phyloP scores from a whole-genome alignment of 2,113 vertebrate genomes.

The Aspidoscelis tigris region DNA sequence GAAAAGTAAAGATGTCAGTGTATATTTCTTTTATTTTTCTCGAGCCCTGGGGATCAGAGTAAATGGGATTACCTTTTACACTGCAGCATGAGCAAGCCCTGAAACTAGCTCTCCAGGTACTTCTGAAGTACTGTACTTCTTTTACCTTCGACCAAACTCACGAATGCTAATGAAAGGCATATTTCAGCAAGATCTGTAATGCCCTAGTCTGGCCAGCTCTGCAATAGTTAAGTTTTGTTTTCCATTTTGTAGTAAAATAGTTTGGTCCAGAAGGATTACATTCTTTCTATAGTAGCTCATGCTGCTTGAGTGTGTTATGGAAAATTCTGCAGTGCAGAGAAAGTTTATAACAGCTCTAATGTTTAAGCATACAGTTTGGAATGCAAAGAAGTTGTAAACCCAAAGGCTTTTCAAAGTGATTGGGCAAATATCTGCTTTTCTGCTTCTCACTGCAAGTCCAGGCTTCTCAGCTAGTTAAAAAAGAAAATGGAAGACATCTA shows the following conservation, averaged over 20 bases:
- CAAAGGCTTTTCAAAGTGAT: not conserved
- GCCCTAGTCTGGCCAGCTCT: too few relatives aligned
- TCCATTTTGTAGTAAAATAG: conserved; percentile 13
- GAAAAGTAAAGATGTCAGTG: too few relatives aligned
- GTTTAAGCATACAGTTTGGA: not conserved
- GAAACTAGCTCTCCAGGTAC: too few relatives aligned
- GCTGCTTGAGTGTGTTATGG: conserved; percentile 21
- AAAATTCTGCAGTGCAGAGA: conserved; percentile 10
- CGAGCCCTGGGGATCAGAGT: too few relatives aligned
- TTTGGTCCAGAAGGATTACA: conserved; percentile 27
- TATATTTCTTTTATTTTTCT: too few relatives aligned
- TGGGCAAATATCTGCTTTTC: conserved; percentile 17
- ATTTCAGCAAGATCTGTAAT: too few relatives aligned
- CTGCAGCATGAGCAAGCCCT: too few relatives aligned
- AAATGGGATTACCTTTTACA: too few relatives aligned
- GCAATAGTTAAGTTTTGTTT: conserved; percentile 21
- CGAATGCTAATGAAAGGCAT: too few relatives aligned
- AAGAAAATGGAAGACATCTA: not conserved
- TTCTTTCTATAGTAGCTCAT: conserved; percentile 11
- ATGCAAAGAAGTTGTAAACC: conserved; percentile 3
- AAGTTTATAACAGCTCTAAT: conserved; percentile 12
- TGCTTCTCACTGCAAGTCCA: conserved; percentile 3
- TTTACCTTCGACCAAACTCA: too few relatives aligned
- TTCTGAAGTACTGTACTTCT: too few relatives aligned
- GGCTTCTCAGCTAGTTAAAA: not conserved